phyloP scores from a whole-genome alignment of 2,797 vertebrate species.

The Benthosema pterotum region DNA sequence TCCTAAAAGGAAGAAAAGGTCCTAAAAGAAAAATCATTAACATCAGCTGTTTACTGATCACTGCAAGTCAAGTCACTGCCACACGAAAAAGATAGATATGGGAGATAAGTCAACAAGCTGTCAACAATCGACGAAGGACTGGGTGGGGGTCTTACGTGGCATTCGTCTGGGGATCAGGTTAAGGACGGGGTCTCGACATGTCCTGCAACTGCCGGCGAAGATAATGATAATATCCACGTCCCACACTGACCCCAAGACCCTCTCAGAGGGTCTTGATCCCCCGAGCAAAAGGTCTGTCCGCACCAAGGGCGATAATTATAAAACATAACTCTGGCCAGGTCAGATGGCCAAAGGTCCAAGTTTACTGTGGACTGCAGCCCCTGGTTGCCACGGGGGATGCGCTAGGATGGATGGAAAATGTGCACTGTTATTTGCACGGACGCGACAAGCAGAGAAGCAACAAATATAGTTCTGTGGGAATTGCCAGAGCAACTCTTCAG shows the following conservation, averaged over 20 bases:
- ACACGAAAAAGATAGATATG: too few relatives aligned
- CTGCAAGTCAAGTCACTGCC: constrained; percentile 39
- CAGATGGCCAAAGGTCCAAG: constrained; percentile 43
- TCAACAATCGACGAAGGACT: neutral
- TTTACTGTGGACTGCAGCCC: constrained; percentile 49
- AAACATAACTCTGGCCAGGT: too few relatives aligned
- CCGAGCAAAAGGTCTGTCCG: neutral
- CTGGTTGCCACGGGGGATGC: constrained; percentile 56
- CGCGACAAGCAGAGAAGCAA: constrained; percentile 10
- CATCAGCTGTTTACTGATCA: too few relatives aligned
- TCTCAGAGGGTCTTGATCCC: neutral
- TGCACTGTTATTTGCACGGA: constrained; percentile 34
- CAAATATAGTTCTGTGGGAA: too few relatives aligned
- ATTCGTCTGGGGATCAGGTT: neutral
- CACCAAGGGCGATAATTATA: too few relatives aligned
- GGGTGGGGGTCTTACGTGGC: too few relatives aligned
- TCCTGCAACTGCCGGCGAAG: neutral
- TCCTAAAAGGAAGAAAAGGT: too few relatives aligned
- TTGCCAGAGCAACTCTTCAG: constrained; percentile 2
- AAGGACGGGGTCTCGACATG: too few relatives aligned
- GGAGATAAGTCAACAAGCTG: too few relatives aligned
- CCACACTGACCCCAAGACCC: constrained; percentile 1
- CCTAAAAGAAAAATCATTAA: too few relatives aligned
- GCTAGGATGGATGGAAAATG: constrained; percentile 44
- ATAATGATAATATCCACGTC: neutral